Evolutionary conservation across 1,140 invertebrate species (phyloP).

Genomic region (Heliconius hewitsoni): DNA sequence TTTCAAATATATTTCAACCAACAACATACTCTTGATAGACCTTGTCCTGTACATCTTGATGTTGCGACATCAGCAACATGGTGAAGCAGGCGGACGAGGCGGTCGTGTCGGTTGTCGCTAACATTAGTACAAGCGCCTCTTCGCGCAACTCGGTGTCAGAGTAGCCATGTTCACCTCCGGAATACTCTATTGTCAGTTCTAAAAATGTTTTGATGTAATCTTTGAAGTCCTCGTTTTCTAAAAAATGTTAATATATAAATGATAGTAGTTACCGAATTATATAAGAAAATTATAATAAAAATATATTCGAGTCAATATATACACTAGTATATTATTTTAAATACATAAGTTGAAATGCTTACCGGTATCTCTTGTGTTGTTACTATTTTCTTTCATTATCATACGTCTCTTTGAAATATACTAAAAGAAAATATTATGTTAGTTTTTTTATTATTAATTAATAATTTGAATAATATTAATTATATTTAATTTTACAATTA

Average conservation of each 20-base stretch:
- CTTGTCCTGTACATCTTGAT: slow-evolving; percentile 42
- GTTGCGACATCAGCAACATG: slow-evolving; percentile 38
- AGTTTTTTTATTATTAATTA: not conserved
- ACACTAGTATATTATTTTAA: not conserved
- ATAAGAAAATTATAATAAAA: not conserved
- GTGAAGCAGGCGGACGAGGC: slow-evolving; percentile 39
- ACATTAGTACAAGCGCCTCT: slow-evolving; percentile 42
- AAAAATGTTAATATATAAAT: not conserved
- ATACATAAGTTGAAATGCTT: not conserved
- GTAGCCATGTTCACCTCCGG: slow-evolving; percentile 12
- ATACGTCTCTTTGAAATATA: not conserved
- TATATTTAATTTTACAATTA: too few species aligned
- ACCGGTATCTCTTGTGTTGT: not conserved
- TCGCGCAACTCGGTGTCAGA: slow-evolving; percentile 43
- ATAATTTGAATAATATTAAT: too few species aligned
- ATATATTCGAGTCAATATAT: too few species aligned
- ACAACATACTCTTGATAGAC: slow-evolving; percentile 43
- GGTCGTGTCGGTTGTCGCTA: slow-evolving; percentile 50
- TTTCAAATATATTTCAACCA: not conserved
- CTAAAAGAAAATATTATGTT: not conserved
- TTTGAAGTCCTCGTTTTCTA: not conserved
- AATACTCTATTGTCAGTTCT: slow-evolving; percentile 36
- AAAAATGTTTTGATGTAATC: slow-evolving; percentile 22
- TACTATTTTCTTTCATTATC: not conserved
- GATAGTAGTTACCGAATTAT: not conserved